These are phyloP conservation scores for Drosophila buzzatii DNA, from an alignment of 2,888 invertebrate species.

Conservation along the genomic window DNA sequence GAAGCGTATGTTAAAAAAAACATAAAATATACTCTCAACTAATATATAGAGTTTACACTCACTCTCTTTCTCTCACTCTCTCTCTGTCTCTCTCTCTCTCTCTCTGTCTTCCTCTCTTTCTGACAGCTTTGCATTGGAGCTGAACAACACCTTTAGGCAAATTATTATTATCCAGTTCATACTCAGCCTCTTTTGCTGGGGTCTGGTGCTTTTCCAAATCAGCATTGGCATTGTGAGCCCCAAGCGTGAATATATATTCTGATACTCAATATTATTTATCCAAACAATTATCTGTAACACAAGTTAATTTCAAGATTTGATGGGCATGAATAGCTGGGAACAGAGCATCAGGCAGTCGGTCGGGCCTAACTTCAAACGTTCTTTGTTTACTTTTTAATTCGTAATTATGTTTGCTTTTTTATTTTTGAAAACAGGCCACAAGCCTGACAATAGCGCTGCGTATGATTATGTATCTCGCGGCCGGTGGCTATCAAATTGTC, in stretches of 20 bases:
- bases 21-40: not conserved
- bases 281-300: not conserved
- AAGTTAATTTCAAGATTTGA: not conserved
- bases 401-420: not conserved
- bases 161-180: slow-evolving; percentile 78
- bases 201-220: slow-evolving; percentile 75
- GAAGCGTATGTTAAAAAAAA: slow-evolving; percentile 50
- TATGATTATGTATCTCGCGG: slow-evolving; percentile 78
- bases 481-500: slow-evolving; percentile 73
- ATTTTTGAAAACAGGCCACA: slow-evolving; percentile 46
- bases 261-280: too few species aligned
- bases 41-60: not conserved
- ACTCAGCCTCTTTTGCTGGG: slow-evolving; percentile 73
- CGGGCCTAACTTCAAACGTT: not conserved
- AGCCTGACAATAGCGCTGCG: slow-evolving; percentile 61
- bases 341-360: not conserved
- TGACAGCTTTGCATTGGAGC: slow-evolving; percentile 65
- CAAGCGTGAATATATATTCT: not conserved
- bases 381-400: not conserved
- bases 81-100: not conserved
- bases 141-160: slow-evolving; percentile 73
- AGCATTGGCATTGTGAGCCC: slow-evolving; percentile 73
- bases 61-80: not conserved
- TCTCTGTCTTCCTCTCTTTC: not conserved
- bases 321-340: not conserved